These are phyloP conservation scores for Scopus umbretta DNA, from an alignment of 2,113 vertebrate genomes.

Conservation along the genomic window DNA sequence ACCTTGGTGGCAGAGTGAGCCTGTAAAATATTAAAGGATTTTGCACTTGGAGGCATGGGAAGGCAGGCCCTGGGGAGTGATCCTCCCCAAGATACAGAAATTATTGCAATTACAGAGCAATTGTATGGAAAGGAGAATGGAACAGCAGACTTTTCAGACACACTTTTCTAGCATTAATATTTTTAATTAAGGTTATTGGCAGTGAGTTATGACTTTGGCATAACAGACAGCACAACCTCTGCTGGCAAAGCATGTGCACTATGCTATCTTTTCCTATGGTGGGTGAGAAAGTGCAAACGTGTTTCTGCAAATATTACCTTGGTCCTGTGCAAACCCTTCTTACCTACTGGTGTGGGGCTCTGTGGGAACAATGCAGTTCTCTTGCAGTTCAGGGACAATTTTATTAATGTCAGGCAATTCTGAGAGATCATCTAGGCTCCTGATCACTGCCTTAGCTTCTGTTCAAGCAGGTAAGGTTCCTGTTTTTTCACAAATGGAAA, in stretches of 20 bases:
- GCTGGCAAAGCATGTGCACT: not conserved
- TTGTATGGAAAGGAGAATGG: not conserved
- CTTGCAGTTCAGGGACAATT: not conserved
- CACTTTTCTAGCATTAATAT: conserved; percentile 45
- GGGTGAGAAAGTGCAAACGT: not conserved
- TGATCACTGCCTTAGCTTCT: accelerated
- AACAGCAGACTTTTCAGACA: conserved; percentile 30
- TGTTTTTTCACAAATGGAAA: not conserved
- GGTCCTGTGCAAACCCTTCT: not conserved
- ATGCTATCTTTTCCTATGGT: not conserved
- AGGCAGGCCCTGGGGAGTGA: conserved; percentile 22
- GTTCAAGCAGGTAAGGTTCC: not conserved
- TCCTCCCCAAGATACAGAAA: conserved; percentile 12
- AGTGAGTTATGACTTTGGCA: conserved; percentile 29
- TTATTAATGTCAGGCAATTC: not conserved
- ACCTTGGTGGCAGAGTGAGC: conserved; percentile 25
- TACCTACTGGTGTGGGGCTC: not conserved
- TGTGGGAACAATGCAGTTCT: accelerated
- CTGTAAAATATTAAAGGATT: conserved; percentile 37
- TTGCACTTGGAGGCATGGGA: conserved; percentile 28
- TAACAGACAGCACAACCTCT: not conserved
- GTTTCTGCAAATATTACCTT: not conserved
- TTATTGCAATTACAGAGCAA: conserved; percentile 49
- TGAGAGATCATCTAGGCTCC: not conserved
- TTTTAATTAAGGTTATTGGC: conserved; percentile 64